Evolutionary conservation across 2,888 invertebrate genomes (phyloP), one percentile per base, ranked within the genome.

Genomic region (Drosophila pseudotakahashii): DNA sequence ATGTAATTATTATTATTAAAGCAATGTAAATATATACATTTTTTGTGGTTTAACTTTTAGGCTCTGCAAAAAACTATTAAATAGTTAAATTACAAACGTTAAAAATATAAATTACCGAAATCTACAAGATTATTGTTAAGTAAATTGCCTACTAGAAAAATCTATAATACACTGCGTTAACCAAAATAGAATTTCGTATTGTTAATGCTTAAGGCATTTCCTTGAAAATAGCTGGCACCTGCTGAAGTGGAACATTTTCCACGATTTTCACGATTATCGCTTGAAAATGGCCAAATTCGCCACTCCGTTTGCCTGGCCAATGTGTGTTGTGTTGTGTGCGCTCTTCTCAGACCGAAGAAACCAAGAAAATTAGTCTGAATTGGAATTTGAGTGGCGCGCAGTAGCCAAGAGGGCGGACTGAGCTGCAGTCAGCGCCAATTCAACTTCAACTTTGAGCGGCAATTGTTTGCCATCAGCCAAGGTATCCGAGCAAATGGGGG

Each of bases 381-480:
- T 67, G 70, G 81, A 76, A 83, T 74, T 74, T 74, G 70, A 76
- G 76, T 76, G 68, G 78, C 45, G 54, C 59, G 72, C 68, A 79
- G 69, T 69, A 76, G 77, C 59, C 55, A 61, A 68, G 55, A 51
- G 62, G 67, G 71, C 52, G 75, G 71, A 41, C 36, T 55, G 47
- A 23, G 51, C 66, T 67, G 72, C 73, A 82, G 75, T 64, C 50
- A 66, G 71, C 47, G 48, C 23, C 60, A 76, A 74, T 76, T 71
- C 70, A 73, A 79, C 85, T 75, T 82, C 76, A 76, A 73, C 81
- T 83, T 73, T 70, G 76, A 84, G 79, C 76, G 76, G 73, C 84
- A 84, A 84, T 84, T 85, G 85, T 81, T 78, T 75, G 75, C 70
- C 58, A 74, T 59, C 32, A 58, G 41, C 62, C 62, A 48, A 62